Evolutionary conservation across 2,797 vertebrate species (phyloP).

Genomic region (Molothrus aeneus): DNA sequence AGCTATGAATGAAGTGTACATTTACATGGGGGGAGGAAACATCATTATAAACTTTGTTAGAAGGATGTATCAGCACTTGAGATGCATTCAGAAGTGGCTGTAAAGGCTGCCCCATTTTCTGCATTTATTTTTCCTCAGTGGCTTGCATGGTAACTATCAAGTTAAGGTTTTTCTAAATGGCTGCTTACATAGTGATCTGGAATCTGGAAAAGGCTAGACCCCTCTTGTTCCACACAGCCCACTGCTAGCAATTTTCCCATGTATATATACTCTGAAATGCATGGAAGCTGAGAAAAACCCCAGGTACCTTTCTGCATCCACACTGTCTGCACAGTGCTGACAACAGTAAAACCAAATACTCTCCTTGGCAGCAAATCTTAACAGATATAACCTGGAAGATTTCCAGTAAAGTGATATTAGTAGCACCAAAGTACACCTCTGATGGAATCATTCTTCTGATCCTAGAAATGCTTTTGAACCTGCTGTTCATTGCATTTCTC

Average conservation of each 20-base stretch:
- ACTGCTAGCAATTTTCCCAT: background rate
- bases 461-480: constrained; percentile 1
- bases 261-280: background rate
- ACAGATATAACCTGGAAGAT: constrained; percentile 16
- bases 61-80: background rate
- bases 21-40: background rate
- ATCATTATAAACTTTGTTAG: background rate
- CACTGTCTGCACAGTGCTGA: constrained; percentile 14
- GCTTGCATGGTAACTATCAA: background rate
- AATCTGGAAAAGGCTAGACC: background rate
- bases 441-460: constrained; percentile 1
- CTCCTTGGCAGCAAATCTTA: constrained; percentile 36
- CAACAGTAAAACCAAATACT: constrained; percentile 42
- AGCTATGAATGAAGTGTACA: background rate
- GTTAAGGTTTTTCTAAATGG: background rate
- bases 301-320: background rate
- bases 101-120: background rate
- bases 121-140: background rate
- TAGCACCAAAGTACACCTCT: background rate
- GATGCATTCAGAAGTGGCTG: background rate
- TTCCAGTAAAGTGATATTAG: constrained; percentile 6
- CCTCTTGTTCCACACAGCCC: background rate
- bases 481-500: background rate
- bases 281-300: background rate
- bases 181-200: background rate